These are phyloP conservation scores for Apistogramma diplotaenia DNA, from an alignment of 2,113 vertebrate species.

Conservation along the genomic window DNA sequence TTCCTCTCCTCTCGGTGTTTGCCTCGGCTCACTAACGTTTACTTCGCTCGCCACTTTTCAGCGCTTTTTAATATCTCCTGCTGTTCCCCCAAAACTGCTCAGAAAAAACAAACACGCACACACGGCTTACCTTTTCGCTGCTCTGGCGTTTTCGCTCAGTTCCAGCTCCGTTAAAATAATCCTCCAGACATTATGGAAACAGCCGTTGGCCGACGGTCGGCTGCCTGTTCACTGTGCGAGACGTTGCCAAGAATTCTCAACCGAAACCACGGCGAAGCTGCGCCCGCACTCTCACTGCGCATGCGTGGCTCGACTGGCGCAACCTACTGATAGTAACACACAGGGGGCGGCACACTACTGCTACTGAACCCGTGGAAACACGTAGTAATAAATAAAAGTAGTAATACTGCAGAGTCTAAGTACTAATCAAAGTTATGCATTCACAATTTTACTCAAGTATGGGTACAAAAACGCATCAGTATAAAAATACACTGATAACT, in stretches of 20 bases:
- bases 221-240: slow-evolving; percentile 54
- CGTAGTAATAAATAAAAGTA: background rate
- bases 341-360: slow-evolving; percentile 18
- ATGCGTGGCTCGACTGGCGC: slow-evolving; percentile 56
- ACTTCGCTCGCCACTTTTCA: slow-evolving; percentile 70
- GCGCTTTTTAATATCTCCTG: slow-evolving; percentile 39
- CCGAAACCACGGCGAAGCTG: slow-evolving; percentile 77
- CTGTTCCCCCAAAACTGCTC: slow-evolving; percentile 11
- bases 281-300: slow-evolving; percentile 66
- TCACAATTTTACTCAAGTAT: background rate
- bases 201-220: slow-evolving; percentile 29
- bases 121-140: slow-evolving; percentile 42
- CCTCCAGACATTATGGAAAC: slow-evolving; percentile 45
- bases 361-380: background rate
- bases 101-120: background rate
- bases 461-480: background rate
- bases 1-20: slow-evolving; percentile 40
- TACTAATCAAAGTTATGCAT: background rate
- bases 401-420: background rate
- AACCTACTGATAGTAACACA: slow-evolving; percentile 60
- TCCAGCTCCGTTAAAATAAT: slow-evolving; percentile 56
- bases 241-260: slow-evolving; percentile 72
- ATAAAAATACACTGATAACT: background rate
- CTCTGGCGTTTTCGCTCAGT: background rate
- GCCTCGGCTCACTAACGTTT: slow-evolving; percentile 51